These are phyloP conservation scores for Piezodorus guildinii DNA, from an alignment of 1,140 invertebrate species.

Conservation along the genomic window DNA sequence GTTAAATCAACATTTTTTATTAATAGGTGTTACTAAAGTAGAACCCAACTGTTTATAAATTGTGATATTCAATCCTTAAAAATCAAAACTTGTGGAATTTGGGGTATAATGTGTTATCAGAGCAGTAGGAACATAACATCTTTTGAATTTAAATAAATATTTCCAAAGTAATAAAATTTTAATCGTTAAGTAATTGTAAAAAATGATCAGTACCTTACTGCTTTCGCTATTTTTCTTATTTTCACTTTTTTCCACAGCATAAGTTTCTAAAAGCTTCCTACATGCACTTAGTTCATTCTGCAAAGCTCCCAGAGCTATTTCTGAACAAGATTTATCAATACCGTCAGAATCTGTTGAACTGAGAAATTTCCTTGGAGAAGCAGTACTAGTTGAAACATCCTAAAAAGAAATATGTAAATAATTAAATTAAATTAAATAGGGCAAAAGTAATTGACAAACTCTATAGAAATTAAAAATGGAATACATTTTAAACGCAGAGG, in stretches of 20 bases:
- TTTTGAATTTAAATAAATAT: too few relatives aligned
- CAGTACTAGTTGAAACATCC: constrained; percentile 10
- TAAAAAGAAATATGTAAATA: neutral
- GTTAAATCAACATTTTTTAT: too few relatives aligned
- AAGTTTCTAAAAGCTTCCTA: neutral
- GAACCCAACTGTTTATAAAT: too few relatives aligned
- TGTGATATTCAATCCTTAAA: too few relatives aligned
- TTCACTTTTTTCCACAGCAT: neutral
- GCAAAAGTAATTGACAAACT: neutral
- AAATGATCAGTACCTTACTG: neutral
- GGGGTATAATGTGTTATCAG: too few relatives aligned
- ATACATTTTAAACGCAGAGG: neutral
- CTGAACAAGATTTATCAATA: neutral
- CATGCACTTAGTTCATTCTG: neutral
- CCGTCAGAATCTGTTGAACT: neutral
- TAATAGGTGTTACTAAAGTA: too few relatives aligned
- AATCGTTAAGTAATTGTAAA: neutral
- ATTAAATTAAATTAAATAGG: too few relatives aligned
- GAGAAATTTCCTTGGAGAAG: neutral
- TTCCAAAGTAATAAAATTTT: neutral
- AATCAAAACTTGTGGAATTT: too few relatives aligned
- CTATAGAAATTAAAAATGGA: neutral
- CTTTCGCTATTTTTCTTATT: neutral
- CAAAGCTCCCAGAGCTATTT: neutral
- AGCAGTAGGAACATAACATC: too few relatives aligned